A percentile compares a stretch with the other conserved stretches of the same genome.
Evolutionary conservation across 53 echinoderm and acorn worm species (phyloP).

Genomic region (Hippasteria phrygiana): DNA sequence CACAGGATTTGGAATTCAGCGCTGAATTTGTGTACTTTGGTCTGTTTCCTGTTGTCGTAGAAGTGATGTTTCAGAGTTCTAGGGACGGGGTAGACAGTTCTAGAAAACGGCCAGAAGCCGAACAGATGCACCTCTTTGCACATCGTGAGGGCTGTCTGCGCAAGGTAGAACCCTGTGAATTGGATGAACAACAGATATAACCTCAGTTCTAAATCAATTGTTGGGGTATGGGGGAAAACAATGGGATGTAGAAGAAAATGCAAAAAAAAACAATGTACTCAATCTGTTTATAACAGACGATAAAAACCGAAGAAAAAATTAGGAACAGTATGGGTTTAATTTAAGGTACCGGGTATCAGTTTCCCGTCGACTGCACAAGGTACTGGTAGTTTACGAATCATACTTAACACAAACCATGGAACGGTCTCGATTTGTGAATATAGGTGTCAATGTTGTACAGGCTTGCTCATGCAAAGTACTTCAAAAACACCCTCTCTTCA

Average conservation of each 20-base stretch:
- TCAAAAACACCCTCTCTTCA: too few relatives aligned
- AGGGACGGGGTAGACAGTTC: slow-evolving; percentile 33
- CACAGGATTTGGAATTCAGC: slow-evolving; percentile 56
- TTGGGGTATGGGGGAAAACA: neutral
- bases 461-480: too few relatives aligned
- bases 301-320: neutral
- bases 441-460: too few relatives aligned
- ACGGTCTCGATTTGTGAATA: too few relatives aligned
- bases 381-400: too few relatives aligned
- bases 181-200: neutral
- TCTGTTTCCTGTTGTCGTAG: slow-evolving; percentile 42
- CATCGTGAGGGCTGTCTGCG: slow-evolving; percentile 59
- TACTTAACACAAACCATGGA: too few relatives aligned
- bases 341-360: too few relatives aligned
- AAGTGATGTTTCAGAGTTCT: slow-evolving; percentile 29
- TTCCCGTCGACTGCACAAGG: too few relatives aligned
- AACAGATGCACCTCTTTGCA: slow-evolving; percentile 68
- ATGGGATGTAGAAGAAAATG: neutral
- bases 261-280: too few relatives aligned
- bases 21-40: slow-evolving; percentile 52
- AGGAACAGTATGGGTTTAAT: neutral
- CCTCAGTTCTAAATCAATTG: neutral
- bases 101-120: slow-evolving; percentile 68
- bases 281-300: too few relatives aligned
- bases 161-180: slow-evolving; percentile 56